These are phyloP conservation scores for Glossophaga mutica DNA, from an alignment of 2,797 vertebrate species.

Conservation along the genomic window DNA sequence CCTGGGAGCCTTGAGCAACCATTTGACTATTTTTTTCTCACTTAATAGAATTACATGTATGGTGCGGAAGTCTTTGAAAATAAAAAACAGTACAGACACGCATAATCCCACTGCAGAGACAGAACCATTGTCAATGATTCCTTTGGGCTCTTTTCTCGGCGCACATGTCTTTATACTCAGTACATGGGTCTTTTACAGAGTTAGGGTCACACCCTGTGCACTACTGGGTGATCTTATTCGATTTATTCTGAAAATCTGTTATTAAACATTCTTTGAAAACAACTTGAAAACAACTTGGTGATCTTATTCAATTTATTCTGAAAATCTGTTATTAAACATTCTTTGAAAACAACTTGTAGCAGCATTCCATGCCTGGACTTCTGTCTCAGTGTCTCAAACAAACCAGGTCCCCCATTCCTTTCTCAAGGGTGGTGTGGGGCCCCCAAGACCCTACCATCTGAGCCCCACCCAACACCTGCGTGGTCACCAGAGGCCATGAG, in stretches of 20 bases:
- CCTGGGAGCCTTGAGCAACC: background rate
- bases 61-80: background rate
- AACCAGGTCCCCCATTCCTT: background rate
- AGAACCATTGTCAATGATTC: background rate
- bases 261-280: conserved; percentile 50
- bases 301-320: background rate
- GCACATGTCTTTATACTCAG: background rate
- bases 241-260: background rate
- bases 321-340: conserved; percentile 33
- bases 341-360: background rate
- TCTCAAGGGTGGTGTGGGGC: background rate
- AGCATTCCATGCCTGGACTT: background rate
- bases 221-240: background rate
- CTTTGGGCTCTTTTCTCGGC: background rate
- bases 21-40: background rate
- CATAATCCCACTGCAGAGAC: background rate
- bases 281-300: too few species aligned
- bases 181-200: background rate
- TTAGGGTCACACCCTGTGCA: background rate
- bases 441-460: too few species aligned
- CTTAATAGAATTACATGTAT: background rate
- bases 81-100: background rate
- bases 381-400: background rate
- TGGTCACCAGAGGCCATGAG: background rate
- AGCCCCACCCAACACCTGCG: background rate